Percentiles rank a stretch among this genome's conserved stretches.
phyloP scores from a whole-genome alignment of 2,113 vertebrate species.

The Chroicocephalus ridibundus region DNA sequence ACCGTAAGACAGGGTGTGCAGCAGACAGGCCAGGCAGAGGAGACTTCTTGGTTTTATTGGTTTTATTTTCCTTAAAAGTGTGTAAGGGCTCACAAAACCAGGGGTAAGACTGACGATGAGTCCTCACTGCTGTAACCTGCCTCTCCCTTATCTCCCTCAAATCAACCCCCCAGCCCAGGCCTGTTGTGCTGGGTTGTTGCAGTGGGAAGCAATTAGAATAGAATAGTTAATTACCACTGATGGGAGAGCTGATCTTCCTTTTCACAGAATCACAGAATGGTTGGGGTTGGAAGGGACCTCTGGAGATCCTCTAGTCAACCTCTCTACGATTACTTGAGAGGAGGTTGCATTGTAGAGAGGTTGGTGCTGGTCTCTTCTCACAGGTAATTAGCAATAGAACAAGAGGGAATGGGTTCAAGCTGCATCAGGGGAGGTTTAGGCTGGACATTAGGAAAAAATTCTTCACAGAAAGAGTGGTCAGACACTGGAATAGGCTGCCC shows the following conservation, averaged over 20 bases:
- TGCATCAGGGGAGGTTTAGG: too few relatives aligned
- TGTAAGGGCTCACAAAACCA: not conserved
- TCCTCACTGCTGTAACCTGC: not conserved
- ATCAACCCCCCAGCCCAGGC: not conserved
- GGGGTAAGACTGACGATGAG: not conserved
- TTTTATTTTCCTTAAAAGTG: fast-evolving
- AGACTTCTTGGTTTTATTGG: not conserved
- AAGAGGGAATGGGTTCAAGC: too few relatives aligned
- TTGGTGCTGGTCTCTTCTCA: too few relatives aligned
- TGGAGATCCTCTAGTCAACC: too few relatives aligned
- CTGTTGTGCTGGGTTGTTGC: not conserved
- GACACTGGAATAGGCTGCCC: too few relatives aligned
- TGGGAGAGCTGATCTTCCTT: not conserved
- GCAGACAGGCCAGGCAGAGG: not conserved
- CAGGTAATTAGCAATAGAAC: too few relatives aligned
- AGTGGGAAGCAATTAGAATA: not conserved
- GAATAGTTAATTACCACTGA: not conserved
- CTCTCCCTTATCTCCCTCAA: not conserved
- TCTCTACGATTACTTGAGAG: too few relatives aligned
- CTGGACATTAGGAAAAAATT: too few relatives aligned
- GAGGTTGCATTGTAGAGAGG: too few relatives aligned
- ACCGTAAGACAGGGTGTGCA: not conserved
- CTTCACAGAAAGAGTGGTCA: too few relatives aligned
- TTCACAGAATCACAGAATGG: not conserved
- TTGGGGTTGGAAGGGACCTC: too few relatives aligned